A percentile compares a stretch with the other conserved stretches of the same genome.
phyloP scores from a whole-genome alignment of 2,888 invertebrate species.

The Drosophila paranaensis region DNA sequence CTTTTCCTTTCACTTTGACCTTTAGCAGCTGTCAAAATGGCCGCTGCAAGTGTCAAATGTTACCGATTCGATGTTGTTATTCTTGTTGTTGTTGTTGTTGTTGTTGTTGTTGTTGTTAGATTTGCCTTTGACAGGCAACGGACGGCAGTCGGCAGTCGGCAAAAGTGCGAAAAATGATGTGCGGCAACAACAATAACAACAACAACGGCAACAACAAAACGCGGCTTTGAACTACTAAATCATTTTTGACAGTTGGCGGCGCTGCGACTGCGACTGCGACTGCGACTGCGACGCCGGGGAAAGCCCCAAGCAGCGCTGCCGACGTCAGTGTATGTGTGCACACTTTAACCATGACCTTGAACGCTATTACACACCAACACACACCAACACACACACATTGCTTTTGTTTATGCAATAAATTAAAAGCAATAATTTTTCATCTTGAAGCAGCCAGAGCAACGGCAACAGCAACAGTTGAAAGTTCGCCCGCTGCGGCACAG shows the following conservation, averaged over 20 bases:
- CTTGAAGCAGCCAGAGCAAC: conserved; percentile 74
- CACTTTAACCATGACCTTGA: conserved; percentile 79
- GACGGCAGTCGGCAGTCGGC: conserved; percentile 40
- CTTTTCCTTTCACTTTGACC: conserved; percentile 78
- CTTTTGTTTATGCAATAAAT: conserved; percentile 83
- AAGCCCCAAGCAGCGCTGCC: conserved; percentile 74
- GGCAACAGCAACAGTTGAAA: conserved; percentile 75
- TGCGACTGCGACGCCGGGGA: conserved; percentile 73
- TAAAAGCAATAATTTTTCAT: conserved; percentile 84
- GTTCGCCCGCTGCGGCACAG: conserved; percentile 79
- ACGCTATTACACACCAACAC: conserved; percentile 51
- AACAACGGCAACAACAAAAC: conserved; percentile 52
- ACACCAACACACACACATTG: conserved; percentile 40
- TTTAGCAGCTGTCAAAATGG: conserved; percentile 78
- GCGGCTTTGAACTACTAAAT: conserved; percentile 82
- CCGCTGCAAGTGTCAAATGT: conserved; percentile 66
- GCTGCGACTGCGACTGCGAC: conserved; percentile 59
- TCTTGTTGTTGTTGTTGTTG: conserved; percentile 34
- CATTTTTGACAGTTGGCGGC: conserved; percentile 80
- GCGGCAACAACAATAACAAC: conserved; percentile 15
- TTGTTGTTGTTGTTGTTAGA: conserved; percentile 38
- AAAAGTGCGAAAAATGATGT: conserved; percentile 61
- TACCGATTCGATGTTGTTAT: conserved; percentile 8
- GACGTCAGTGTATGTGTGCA: conserved; percentile 38
- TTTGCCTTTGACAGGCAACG: conserved; percentile 66